These are phyloP conservation scores for Erpornis zantholeuca DNA, from an alignment of 2,113 vertebrate species.

Conservation along the genomic window DNA sequence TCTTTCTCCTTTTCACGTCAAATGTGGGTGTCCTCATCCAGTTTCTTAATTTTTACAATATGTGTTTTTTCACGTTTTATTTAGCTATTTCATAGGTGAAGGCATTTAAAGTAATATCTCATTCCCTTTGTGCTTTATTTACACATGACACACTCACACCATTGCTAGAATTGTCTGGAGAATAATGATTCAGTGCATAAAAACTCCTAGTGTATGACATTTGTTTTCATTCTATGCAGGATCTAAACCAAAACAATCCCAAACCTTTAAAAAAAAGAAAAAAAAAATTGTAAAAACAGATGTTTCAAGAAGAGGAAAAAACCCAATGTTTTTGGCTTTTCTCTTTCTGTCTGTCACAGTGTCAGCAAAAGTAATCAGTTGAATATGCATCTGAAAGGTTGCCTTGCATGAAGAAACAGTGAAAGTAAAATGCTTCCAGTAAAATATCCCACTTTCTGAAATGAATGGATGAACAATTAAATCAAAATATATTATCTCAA, in stretches of 20 bases:
- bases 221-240: not conserved
- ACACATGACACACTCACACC: not conserved
- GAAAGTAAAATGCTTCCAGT: not conserved
- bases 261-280: not conserved
- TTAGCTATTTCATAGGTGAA: not conserved
- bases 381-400: not conserved
- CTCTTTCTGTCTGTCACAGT: not conserved
- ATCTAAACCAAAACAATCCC: not conserved
- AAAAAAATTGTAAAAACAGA: not conserved
- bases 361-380: not conserved
- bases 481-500: not conserved
- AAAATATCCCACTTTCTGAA: not conserved
- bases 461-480: not conserved
- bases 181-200: not conserved
- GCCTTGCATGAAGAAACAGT: not conserved
- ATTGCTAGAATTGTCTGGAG: not conserved
- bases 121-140: not conserved
- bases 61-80: not conserved
- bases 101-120: not conserved
- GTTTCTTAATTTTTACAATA: not conserved
- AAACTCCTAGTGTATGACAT: not conserved
- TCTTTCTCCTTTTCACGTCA: not conserved
- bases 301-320: not conserved
- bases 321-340: not conserved
- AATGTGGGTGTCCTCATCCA: not conserved